Percentiles rank a stretch among this genome's conserved stretches.
phyloP scores from a whole-genome alignment of 1,140 invertebrate species.

The Scaptodrosophila lebanonensis region DNA sequence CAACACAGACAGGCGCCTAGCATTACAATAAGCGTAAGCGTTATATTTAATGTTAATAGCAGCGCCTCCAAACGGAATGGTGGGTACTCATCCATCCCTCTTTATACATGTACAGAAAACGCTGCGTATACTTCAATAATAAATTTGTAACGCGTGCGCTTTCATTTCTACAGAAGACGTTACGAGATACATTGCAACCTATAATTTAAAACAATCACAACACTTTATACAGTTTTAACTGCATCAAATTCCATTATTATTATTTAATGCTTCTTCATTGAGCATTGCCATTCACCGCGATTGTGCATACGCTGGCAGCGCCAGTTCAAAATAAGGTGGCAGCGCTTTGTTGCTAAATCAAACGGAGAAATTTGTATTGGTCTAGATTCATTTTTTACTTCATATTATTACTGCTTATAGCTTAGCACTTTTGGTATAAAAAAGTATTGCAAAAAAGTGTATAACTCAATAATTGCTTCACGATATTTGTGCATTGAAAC shows the following conservation, averaged over 20 bases:
- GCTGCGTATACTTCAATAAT: conserved; percentile 32
- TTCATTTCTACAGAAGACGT: conserved; percentile 4
- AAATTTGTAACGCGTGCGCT: not conserved
- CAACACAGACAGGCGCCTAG: conserved; percentile 75
- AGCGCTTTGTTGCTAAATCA: conserved; percentile 15
- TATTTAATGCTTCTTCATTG: conserved; percentile 40
- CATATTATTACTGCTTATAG: conserved; percentile 18
- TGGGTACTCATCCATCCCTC: conserved; percentile 53
- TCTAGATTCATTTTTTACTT: conserved; percentile 42
- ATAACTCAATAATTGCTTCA: conserved; percentile 24
- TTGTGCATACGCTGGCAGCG: conserved; percentile 27
- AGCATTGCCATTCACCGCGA: conserved; percentile 19
- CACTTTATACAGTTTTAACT: conserved; percentile 33
- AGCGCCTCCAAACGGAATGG: conserved; percentile 50
- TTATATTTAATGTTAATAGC: conserved; percentile 53
- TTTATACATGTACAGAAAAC: conserved; percentile 43
- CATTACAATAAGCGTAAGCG: conserved; percentile 64
- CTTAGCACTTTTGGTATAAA: conserved; percentile 54
- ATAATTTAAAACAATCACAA: conserved; percentile 24
- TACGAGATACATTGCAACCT: conserved; percentile 31
- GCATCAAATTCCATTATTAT: conserved; percentile 31
- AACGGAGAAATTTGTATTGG: conserved; percentile 22
- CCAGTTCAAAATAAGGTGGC: conserved; percentile 3
- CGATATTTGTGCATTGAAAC: conserved; percentile 17
- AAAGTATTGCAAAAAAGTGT: conserved; percentile 13